Conservation (phyloP, 1,140 invertebrate genomes). For the Leptoteleia sp. region DNA sequence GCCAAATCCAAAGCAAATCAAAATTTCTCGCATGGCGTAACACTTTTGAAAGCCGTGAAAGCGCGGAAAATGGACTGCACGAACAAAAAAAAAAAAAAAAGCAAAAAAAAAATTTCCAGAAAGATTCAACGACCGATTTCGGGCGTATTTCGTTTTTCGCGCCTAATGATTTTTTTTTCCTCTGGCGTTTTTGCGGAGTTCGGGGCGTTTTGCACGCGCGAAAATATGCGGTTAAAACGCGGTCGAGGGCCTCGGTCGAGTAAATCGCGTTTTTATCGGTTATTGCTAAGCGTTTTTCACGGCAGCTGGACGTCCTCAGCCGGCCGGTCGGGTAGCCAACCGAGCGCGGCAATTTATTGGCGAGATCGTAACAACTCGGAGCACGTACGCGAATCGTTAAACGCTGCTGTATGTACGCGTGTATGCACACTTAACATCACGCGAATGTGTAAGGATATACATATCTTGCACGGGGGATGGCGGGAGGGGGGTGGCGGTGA, state of each 20-base stretch:
- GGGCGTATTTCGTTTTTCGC: background rate
- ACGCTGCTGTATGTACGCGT: conserved; percentile 55
- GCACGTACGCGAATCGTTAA: conserved; percentile 70
- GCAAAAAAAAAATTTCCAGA: background rate
- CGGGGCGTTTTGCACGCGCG: conserved; percentile 7
- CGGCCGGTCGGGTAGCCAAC: conserved; percentile 42
- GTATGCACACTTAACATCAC: conserved; percentile 53
- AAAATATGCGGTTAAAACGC: conserved; percentile 29
- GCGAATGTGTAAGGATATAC: conserved; percentile 52
- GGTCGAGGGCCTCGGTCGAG: conserved; percentile 40
- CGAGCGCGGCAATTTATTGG: conserved; percentile 51
- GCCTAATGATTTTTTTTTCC: background rate
- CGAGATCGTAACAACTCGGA: conserved; percentile 67
- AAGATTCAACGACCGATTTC: background rate
- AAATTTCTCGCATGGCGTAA: too few species aligned
- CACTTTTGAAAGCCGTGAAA: too few species aligned
- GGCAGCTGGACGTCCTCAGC: conserved; percentile 26
- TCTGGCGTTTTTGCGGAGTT: too few species aligned
- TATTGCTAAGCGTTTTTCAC: conserved; percentile 56
- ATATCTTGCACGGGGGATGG: conserved; percentile 16
- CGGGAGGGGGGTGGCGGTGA: background rate
- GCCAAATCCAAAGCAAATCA: too few species aligned
- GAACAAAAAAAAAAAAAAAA: too few species aligned
- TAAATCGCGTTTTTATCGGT: conserved; percentile 55
- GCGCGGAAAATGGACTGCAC: too few species aligned